These are phyloP conservation scores for Umimayanthus chanpuru DNA, from an alignment of 92 coral and sea anemone genomes.

Conservation along the genomic window DNA sequence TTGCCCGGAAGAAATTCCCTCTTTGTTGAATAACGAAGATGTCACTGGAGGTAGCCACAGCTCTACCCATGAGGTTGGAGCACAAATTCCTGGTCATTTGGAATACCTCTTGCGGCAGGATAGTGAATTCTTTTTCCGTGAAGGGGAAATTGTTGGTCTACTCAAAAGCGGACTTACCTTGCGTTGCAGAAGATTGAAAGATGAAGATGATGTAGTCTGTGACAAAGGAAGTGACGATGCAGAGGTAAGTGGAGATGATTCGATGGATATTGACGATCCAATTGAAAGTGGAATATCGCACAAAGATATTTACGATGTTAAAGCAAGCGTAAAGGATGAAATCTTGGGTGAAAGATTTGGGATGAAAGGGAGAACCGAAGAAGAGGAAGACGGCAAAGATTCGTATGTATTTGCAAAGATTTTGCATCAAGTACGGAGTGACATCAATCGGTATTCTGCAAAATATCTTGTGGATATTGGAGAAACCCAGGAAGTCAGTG, in stretches of 20 bases:
- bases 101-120: constrained; percentile 41
- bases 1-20: constrained; percentile 26
- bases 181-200: background rate
- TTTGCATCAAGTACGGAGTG: background rate
- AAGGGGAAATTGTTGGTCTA: constrained; percentile 39
- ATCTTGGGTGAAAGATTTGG: background rate
- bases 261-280: background rate
- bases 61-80: constrained; percentile 7
- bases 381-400: constrained; percentile 20
- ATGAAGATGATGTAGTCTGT: background rate
- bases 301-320: background rate
- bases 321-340: background rate
- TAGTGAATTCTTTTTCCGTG: constrained; percentile 38
- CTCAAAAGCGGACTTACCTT: background rate
- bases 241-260: background rate
- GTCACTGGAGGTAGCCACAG: background rate
- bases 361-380: background rate
- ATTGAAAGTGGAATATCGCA: background rate
- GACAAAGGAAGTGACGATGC: background rate
- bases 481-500: constrained; percentile 24
- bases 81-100: constrained; percentile 30
- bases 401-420: constrained; percentile 34
- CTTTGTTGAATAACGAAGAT: constrained; percentile 23
- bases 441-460: constrained; percentile 14
- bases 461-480: constrained; percentile 45